Evolutionary conservation across 2,888 invertebrate species (phyloP), one percentile per base, ranked within the genome.

Genomic region (Panopea generosa): DNA sequence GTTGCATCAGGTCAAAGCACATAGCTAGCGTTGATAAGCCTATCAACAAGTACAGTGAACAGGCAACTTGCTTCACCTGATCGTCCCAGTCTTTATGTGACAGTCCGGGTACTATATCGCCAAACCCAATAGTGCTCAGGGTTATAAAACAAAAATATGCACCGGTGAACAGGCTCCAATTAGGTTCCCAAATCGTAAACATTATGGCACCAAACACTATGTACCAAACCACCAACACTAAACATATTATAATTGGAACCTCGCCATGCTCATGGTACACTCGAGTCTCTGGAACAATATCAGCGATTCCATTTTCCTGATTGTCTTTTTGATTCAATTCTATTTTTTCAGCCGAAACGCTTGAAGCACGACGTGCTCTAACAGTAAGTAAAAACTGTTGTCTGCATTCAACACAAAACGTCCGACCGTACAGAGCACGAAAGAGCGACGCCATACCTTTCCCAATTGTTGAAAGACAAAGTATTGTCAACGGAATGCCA

Each of bases 391-490:
- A 62, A 29, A 78, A 66, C 9, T 74, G 47, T n/a, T 67, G 73
- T 29, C 81, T 59, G 38, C 81, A 81, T 29, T 74, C 63, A 2
- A 75, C 66, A 50, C 81, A 81, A 22, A 74, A 68, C 6, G 81
- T 67, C 24, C 77, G 55, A 16, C 75, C 77, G 67, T 87, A 98
- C 29, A 97, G 93, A 92, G 96, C 96, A 92, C 98, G 98, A 83
- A 98, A 96, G 78, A 95, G 95, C 82, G 97, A 94, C 0, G 98
- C 98, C 91, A 99, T 96, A 9, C 97, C 94, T 93, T 97, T 97
- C 82, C 99, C 99, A 91, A 99, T 96, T 94, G 98, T 98, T 40
- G 98, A 97, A 77, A 99, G 93, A 26, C 98, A 96, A 71, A 99
- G 97, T 84, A 99, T 94, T 0, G 88, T 90, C 50, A 90, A 62